These are phyloP conservation scores for Myotis findleyi DNA, from an alignment of 2,797 vertebrate genomes.

Conservation along the genomic window DNA sequence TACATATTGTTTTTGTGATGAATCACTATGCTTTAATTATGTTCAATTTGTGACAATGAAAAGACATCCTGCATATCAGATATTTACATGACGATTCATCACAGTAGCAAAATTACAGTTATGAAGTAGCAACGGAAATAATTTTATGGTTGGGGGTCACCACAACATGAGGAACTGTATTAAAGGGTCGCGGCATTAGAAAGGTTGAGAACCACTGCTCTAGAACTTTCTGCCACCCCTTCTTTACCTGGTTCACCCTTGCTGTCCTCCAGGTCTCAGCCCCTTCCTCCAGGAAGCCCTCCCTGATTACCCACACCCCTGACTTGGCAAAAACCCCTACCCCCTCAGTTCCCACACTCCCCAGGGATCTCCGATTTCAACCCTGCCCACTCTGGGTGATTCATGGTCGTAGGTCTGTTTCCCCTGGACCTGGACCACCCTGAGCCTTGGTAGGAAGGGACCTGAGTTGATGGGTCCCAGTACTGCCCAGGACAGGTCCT, in stretches of 20 bases:
- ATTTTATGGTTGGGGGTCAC: no score
- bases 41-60: no score
- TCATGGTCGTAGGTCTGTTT: neutral
- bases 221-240: neutral
- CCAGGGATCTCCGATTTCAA: neutral
- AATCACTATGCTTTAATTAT: no score
- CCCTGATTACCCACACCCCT: neutral
- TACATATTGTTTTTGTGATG: no score
- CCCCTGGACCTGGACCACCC: neutral
- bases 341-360: neutral
- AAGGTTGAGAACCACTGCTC: neutral
- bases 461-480: neutral
- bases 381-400: neutral
- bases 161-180: no score
- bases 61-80: no score
- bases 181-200: no score
- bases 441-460: neutral
- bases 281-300: conserved; percentile 16
- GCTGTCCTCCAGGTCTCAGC: neutral
- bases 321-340: no score
- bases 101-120: no score
- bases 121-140: no score
- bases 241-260: neutral
- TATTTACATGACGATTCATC: no score
- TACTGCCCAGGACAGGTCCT: neutral